Evolutionary conservation across 2,113 vertebrate species (phyloP).

Genomic region (Hypocryptadius cinnamomeus): DNA sequence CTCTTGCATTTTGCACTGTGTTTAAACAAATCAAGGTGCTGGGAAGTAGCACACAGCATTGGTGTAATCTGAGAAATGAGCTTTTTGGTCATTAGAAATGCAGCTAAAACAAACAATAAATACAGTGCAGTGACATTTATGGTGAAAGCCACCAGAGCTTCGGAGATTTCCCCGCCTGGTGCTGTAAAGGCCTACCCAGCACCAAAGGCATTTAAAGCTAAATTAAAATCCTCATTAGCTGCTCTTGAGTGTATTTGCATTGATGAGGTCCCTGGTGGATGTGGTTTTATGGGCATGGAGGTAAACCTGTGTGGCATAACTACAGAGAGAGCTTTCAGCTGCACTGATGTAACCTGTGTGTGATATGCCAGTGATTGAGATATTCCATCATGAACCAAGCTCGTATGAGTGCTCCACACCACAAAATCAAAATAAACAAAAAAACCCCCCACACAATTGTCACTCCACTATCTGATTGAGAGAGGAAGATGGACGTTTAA

Average conservation of each 20-base stretch:
- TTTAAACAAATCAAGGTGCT: constrained; percentile 37
- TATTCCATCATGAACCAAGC: neutral
- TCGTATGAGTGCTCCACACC: neutral
- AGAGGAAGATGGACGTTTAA: neutral
- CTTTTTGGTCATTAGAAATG: constrained; percentile 46
- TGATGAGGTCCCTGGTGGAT: constrained; percentile 46
- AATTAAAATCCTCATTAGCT: constrained; percentile 45
- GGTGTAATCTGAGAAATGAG: constrained; percentile 37
- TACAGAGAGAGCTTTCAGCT: constrained; percentile 46
- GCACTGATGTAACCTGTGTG: constrained; percentile 37
- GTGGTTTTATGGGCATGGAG: constrained; percentile 33
- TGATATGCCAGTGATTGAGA: neutral
- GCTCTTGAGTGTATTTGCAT: constrained; percentile 46
- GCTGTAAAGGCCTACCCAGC: constrained; percentile 50
- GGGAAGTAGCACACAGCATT: constrained; percentile 20
- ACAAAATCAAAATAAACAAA: neutral
- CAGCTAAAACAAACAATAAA: constrained; percentile 63
- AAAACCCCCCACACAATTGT: neutral
- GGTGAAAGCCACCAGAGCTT: constrained; percentile 39
- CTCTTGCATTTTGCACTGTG: neutral
- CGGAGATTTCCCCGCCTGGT: constrained; percentile 28
- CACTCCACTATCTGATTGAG: neutral
- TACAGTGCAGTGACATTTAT: constrained; percentile 51
- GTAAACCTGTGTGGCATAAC: constrained; percentile 54
- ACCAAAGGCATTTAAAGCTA: constrained; percentile 45